Conservation (phyloP, 2,797 vertebrate species). For the Gorsachius magnificus region DNA sequence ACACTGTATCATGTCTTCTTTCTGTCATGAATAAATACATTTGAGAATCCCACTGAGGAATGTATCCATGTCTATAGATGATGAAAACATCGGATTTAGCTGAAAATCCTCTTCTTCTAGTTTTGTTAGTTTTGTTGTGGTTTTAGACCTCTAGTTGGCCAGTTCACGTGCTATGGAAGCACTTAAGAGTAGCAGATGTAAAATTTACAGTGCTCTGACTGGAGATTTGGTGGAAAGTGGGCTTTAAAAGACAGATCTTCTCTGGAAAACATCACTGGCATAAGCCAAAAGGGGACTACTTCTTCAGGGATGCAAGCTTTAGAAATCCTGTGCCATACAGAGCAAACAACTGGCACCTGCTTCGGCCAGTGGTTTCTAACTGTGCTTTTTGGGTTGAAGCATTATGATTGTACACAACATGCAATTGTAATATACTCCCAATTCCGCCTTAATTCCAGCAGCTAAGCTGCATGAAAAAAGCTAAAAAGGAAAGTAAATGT, state of each 20-base stretch:
- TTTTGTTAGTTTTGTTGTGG: neutral
- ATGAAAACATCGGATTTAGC: neutral
- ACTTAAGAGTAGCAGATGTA: neutral
- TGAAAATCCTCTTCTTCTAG: neutral
- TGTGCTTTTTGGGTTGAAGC: neutral
- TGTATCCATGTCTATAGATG: neutral
- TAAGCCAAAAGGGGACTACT: neutral
- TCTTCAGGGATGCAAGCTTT: neutral
- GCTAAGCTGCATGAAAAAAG: neutral
- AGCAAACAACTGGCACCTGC: neutral
- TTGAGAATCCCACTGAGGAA: neutral
- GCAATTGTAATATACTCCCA: neutral
- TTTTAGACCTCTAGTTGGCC: neutral
- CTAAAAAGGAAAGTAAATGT: neutral
- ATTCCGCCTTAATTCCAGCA: neutral
- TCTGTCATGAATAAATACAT: neutral
- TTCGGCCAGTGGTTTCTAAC: neutral
- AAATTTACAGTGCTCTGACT: neutral
- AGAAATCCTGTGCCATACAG: neutral
- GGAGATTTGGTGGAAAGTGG: neutral
- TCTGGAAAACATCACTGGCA: neutral
- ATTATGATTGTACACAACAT: neutral
- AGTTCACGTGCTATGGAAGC: rapidly evolving
- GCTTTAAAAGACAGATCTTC: neutral
- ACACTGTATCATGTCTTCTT: neutral